Percentiles rank a stretch among this genome's conserved stretches.
Evolutionary conservation across 2,113 vertebrate genomes (phyloP).

Genomic region (Dryoscopus gambensis): DNA sequence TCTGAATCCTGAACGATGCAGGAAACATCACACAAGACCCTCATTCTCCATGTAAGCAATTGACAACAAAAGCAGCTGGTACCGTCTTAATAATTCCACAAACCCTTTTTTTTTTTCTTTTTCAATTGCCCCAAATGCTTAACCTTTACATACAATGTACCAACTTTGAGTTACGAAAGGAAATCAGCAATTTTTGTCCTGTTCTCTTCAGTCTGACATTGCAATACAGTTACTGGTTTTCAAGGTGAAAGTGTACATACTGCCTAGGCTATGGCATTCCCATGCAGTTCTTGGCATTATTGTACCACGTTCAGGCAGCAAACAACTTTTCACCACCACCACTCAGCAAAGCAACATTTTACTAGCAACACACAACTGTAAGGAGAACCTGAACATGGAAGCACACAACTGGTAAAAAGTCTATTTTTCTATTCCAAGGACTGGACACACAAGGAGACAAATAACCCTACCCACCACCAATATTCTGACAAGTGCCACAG

Average conservation of each 20-base stretch:
- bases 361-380: not conserved
- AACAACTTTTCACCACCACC: not conserved
- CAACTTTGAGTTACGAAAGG: not conserved
- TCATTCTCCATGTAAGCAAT: not conserved
- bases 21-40: not conserved
- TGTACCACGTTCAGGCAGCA: not conserved
- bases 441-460: not conserved
- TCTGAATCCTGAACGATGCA: not conserved
- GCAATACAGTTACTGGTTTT: not conserved
- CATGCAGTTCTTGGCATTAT: not conserved
- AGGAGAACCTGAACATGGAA: not conserved
- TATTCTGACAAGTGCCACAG: not conserved
- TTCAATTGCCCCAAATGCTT: not conserved
- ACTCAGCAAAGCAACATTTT: not conserved
- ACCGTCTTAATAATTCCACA: not conserved
- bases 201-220: not conserved
- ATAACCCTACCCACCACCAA: fast-evolving
- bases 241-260: not conserved
- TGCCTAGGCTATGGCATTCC: not conserved
- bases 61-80: not conserved
- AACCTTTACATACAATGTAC: not conserved
- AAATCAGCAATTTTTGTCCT: not conserved
- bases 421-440: not conserved
- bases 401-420: not conserved
- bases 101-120: not conserved